These are phyloP conservation scores for Sciurus carolinensis DNA, from an alignment of 2,797 vertebrate species.

Conservation along the genomic window DNA sequence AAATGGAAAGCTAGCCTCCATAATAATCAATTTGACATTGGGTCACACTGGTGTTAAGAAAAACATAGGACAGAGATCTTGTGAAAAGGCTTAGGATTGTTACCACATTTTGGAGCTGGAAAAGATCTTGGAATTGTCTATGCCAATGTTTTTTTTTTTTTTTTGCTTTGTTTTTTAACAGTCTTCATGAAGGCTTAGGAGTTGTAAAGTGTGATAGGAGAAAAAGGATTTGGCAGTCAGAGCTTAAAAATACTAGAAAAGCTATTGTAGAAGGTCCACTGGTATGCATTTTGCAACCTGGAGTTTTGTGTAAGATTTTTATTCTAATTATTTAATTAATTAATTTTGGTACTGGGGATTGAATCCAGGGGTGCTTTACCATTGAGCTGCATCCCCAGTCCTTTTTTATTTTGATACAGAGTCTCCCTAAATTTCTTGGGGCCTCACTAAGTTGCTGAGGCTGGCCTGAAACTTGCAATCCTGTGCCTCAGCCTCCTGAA, in stretches of 20 bases:
- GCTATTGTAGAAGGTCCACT: background rate
- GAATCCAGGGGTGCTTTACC: too few relatives aligned
- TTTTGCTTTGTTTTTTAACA: background rate
- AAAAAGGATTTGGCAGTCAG: background rate
- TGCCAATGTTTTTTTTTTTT: background rate
- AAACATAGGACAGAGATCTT: conserved; percentile 23
- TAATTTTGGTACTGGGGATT: too few relatives aligned
- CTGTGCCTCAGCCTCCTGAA: too few relatives aligned
- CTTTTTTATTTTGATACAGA: too few relatives aligned
- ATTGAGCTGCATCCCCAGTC: too few relatives aligned
- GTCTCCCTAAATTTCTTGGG: too few relatives aligned
- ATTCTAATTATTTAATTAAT: too few relatives aligned
- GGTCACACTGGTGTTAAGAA: background rate
- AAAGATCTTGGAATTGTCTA: background rate
- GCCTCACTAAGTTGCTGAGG: too few relatives aligned
- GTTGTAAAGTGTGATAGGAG: conserved; percentile 23
- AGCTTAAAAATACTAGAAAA: conserved; percentile 4
- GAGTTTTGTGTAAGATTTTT: background rate
- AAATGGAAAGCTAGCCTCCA: background rate
- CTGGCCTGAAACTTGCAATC: too few relatives aligned
- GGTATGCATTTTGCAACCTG: background rate
- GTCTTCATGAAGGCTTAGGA: background rate
- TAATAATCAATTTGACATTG: background rate
- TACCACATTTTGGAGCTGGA: background rate
- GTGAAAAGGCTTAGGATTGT: background rate